Evolutionary conservation across 2,888 invertebrate genomes (phyloP).

Genomic region (Drosophila borealis): DNA sequence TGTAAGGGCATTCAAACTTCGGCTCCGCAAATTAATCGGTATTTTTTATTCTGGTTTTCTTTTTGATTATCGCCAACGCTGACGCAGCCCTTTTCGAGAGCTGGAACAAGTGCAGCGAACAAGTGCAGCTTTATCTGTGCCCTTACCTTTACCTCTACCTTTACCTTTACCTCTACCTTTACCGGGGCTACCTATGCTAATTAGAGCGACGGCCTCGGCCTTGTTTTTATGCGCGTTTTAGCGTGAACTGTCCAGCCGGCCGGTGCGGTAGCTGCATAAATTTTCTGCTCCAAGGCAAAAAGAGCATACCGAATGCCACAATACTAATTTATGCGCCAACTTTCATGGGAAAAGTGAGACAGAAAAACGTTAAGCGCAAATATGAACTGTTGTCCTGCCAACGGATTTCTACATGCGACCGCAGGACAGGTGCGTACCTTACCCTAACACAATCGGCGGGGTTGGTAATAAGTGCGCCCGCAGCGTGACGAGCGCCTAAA

Average conservation of each 20-base stretch:
- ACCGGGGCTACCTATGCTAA: slow-evolving; percentile 65
- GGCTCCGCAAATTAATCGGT: background rate
- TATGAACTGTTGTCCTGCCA: slow-evolving; percentile 65
- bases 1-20: slow-evolving; percentile 16
- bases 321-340: slow-evolving; percentile 69
- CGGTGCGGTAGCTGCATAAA: slow-evolving; percentile 65
- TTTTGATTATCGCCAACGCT: slow-evolving; percentile 44
- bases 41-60: slow-evolving; percentile 8
- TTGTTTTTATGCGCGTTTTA: slow-evolving; percentile 76
- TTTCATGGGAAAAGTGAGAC: slow-evolving; percentile 70
- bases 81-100: slow-evolving; percentile 44
- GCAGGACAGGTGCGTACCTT: slow-evolving; percentile 56
- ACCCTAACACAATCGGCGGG: slow-evolving; percentile 34
- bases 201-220: slow-evolving; percentile 78
- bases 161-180: slow-evolving; percentile 7
- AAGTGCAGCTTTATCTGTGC: slow-evolving; percentile 46
- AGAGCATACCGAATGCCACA: slow-evolving; percentile 16
- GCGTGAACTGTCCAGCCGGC: slow-evolving; percentile 61
- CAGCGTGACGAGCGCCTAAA: slow-evolving; percentile 63
- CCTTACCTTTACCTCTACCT: slow-evolving; percentile 27
- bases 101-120: slow-evolving; percentile 55
- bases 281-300: slow-evolving; percentile 71
- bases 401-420: slow-evolving; percentile 63
- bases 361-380: slow-evolving; percentile 73
- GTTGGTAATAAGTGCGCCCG: slow-evolving; percentile 29